Conservation (phyloP, 2,113 vertebrate genomes). For the Erythrocercus mccallii region DNA sequence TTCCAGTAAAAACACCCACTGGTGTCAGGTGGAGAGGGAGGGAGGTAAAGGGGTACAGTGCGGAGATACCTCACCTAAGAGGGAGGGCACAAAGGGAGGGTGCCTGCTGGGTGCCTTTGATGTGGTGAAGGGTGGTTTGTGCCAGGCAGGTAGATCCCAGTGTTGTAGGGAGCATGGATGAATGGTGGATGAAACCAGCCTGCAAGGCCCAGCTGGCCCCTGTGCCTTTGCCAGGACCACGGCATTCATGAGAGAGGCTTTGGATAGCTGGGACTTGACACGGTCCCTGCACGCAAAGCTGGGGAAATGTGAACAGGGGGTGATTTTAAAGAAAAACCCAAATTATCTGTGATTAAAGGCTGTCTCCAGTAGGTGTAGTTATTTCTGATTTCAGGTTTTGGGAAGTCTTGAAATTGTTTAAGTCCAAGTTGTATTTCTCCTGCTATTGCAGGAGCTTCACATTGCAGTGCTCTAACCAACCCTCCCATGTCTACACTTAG, state of each 20-base stretch:
- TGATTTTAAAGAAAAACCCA: background rate
- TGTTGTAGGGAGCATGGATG: background rate
- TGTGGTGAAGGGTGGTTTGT: background rate
- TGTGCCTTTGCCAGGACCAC: background rate
- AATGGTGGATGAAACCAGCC: background rate
- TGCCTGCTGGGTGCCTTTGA: background rate
- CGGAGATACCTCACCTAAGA: background rate
- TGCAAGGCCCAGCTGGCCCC: background rate
- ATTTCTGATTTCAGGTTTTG: background rate
- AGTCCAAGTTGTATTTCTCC: background rate
- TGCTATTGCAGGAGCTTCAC: background rate
- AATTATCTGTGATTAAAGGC: background rate
- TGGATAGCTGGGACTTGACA: background rate
- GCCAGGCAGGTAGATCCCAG: background rate
- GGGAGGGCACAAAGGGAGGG: fast-evolving
- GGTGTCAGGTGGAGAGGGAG: background rate
- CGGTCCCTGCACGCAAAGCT: fast-evolving
- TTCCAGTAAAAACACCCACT: background rate
- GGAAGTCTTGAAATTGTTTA: background rate
- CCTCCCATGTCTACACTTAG: background rate
- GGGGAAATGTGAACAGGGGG: background rate
- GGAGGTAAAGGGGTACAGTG: fast-evolving
- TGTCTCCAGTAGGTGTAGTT: background rate
- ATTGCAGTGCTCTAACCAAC: background rate
- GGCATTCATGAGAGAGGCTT: fast-evolving